Evolutionary conservation across 2,797 vertebrate species (phyloP).

Genomic region (Menidia menidia): DNA sequence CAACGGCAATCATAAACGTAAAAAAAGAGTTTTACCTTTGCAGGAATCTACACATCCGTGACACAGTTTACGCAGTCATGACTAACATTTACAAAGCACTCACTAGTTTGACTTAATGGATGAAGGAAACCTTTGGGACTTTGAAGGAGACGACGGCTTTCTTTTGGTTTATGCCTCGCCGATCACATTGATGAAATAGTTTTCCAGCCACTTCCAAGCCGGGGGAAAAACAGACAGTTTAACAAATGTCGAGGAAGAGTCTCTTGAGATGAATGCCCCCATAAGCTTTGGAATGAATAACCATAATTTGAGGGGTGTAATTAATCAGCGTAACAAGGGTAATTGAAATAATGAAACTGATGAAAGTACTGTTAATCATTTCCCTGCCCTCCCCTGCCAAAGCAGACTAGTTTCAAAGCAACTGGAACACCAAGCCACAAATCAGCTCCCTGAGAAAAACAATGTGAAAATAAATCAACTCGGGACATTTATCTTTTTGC

Average conservation of each 20-base stretch:
- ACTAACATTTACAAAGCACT: slow-evolving; percentile 48
- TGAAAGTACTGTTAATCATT: slow-evolving; percentile 65
- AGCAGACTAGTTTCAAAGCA: slow-evolving; percentile 26
- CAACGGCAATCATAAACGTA: no score
- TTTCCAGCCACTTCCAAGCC: slow-evolving; percentile 36
- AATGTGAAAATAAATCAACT: neutral
- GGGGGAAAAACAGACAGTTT: slow-evolving; percentile 40
- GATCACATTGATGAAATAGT: slow-evolving; percentile 49
- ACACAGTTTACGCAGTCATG: slow-evolving; percentile 22
- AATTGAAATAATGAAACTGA: slow-evolving; percentile 68
- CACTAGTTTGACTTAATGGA: slow-evolving; percentile 58
- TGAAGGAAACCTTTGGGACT: slow-evolving; percentile 67
- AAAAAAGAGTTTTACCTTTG: slow-evolving; percentile 22
- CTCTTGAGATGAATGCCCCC: slow-evolving; percentile 61
- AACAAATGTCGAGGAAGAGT: slow-evolving; percentile 58
- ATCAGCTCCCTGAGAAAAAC: slow-evolving; percentile 5
- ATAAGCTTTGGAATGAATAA: slow-evolving; percentile 58
- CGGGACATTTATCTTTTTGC: neutral
- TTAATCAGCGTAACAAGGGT: slow-evolving; percentile 68
- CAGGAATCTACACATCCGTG: slow-evolving; percentile 18
- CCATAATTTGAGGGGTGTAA: slow-evolving; percentile 62
- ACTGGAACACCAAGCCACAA: slow-evolving; percentile 8
- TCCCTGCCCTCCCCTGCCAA: slow-evolving; percentile 34
- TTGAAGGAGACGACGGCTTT: slow-evolving; percentile 51
- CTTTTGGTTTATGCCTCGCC: slow-evolving; percentile 51